phyloP scores from a whole-genome alignment of 2,797 vertebrate species.

The Melanogrammus aeglefinus region DNA sequence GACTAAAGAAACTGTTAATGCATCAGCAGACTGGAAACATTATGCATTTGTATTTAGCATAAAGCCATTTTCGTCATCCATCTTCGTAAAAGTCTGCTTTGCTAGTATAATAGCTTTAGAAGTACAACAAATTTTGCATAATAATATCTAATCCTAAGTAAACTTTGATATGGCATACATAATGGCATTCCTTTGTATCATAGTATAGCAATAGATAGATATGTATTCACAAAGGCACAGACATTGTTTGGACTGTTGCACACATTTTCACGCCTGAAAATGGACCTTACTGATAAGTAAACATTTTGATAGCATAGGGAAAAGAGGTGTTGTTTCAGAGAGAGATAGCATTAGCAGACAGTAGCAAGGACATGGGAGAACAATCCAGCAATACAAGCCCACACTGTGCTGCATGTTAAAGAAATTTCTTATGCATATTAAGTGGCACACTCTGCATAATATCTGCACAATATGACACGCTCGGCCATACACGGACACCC shows the following conservation, averaged over 20 bases:
- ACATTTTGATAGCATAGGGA: conserved; percentile 56
- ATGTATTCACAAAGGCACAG: conserved; percentile 9
- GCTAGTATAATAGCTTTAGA: neutral
- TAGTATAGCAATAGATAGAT: conserved; percentile 28
- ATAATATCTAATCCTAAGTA: neutral
- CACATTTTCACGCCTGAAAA: neutral
- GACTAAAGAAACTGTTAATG: neutral
- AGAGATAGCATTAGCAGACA: conserved; percentile 57
- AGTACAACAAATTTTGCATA: neutral
- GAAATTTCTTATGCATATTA: conserved; percentile 79
- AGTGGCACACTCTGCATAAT: conserved; percentile 83
- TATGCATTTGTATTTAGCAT: neutral
- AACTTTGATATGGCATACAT: neutral
- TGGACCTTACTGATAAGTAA: conserved; percentile 50
- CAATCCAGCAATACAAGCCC: conserved; percentile 62
- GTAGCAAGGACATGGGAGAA: conserved; percentile 57
- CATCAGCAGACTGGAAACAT: neutral
- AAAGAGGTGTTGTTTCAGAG: conserved; percentile 57
- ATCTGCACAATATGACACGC: conserved; percentile 78
- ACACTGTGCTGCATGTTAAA: conserved; percentile 70
- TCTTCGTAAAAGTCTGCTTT: neutral
- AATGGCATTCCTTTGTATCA: neutral
- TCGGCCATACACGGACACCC: conserved; percentile 54
- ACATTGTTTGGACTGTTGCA: neutral
- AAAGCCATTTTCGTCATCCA: neutral